phyloP scores from a whole-genome alignment of 2,113 vertebrate genomes.

The Ovibos moschatus region DNA sequence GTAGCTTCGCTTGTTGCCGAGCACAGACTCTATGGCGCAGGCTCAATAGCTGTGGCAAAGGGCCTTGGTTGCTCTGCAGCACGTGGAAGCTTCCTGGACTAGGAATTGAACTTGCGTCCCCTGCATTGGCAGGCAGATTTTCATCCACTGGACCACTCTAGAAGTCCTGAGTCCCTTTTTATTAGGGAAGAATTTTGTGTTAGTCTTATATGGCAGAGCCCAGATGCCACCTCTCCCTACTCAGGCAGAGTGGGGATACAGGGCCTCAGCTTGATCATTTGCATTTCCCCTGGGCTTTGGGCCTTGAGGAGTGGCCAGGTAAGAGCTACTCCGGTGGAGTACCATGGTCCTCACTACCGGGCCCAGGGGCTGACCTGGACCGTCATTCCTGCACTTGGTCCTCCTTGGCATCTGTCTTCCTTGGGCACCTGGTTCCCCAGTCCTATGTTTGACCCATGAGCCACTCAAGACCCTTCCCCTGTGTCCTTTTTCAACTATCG shows the following conservation, averaged over 20 bases:
- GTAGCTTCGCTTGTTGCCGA: accelerated
- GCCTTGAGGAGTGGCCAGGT: background rate
- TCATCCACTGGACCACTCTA: background rate
- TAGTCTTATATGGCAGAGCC: background rate
- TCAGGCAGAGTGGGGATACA: background rate
- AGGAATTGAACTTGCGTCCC: background rate
- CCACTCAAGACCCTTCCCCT: background rate
- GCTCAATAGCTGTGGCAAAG: background rate
- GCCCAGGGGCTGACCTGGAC: accelerated
- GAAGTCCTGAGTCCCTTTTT: background rate
- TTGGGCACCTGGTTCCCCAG: background rate
- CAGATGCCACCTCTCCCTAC: background rate
- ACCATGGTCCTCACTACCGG: background rate
- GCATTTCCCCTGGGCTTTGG: background rate
- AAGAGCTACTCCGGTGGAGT: background rate
- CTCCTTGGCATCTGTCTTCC: background rate
- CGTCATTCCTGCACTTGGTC: background rate
- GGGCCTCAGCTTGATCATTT: background rate
- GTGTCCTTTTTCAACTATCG: background rate
- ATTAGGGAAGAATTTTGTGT: background rate
- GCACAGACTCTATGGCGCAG: background rate
- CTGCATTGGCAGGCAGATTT: background rate
- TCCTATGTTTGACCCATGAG: background rate
- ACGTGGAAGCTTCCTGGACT: background rate
- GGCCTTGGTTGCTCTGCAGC: background rate